These are phyloP conservation scores for Pelecanoides urinatrix DNA, from an alignment of 2,113 vertebrate species.

Conservation along the genomic window DNA sequence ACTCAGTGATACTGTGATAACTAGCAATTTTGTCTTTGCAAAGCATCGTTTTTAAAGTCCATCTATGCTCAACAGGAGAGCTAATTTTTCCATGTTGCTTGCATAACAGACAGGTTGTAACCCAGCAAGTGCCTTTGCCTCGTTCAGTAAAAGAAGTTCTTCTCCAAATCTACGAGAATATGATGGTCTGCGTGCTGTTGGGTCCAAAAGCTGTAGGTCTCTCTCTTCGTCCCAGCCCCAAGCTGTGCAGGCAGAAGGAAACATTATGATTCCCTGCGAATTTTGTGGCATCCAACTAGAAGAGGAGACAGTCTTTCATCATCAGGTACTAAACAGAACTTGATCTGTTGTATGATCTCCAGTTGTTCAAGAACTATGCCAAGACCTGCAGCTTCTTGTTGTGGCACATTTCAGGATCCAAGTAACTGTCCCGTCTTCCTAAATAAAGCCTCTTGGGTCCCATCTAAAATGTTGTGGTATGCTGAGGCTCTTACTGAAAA, in stretches of 20 bases:
- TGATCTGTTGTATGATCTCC: no score
- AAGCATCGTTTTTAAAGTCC: neutral
- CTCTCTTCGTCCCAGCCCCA: slow-evolving; percentile 71
- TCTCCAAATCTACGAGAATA: slow-evolving; percentile 53
- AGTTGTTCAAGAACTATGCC: accelerated
- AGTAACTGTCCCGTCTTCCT: neutral
- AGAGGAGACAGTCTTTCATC: slow-evolving; percentile 89
- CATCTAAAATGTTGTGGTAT: neutral
- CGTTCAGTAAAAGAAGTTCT: slow-evolving; percentile 80
- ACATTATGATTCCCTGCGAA: slow-evolving; percentile 90
- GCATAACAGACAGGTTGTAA: slow-evolving; percentile 89
- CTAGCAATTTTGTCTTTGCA: neutral
- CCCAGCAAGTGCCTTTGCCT: slow-evolving; percentile 85
- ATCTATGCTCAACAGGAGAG: neutral
- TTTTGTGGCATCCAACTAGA: slow-evolving; percentile 93
- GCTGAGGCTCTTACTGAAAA: neutral
- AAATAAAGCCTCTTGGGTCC: neutral
- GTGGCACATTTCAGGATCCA: neutral
- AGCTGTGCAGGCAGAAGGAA: slow-evolving; percentile 61
- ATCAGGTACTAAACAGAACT: slow-evolving; percentile 81
- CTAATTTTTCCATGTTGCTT: neutral
- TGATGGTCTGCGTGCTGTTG: neutral
- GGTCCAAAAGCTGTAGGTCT: neutral
- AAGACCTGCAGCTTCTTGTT: neutral
- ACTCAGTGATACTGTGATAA: neutral